Percentiles rank a stretch among this genome's conserved stretches.
phyloP scores from a whole-genome alignment of 2,888 invertebrate genomes.

The Homarus gammarus region DNA sequence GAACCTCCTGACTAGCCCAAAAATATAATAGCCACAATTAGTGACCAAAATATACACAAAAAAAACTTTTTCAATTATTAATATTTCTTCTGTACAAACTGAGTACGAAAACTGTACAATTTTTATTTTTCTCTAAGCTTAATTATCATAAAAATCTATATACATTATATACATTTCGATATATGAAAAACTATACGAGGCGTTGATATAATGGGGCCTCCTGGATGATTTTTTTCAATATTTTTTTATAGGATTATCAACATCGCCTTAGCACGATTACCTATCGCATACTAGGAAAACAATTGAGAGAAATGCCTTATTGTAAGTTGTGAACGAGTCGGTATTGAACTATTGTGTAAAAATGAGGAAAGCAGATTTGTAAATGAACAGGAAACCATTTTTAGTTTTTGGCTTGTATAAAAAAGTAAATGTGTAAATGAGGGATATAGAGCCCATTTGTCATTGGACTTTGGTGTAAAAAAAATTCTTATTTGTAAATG shows the following conservation, averaged over 20 bases:
- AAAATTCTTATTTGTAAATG: not conserved
- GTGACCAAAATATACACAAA: not conserved
- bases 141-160: slow-evolving; percentile 2
- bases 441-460: no score
- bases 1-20: slow-evolving; percentile 2
- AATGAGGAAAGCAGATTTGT: not conserved
- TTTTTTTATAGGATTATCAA: no score
- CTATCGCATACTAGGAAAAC: no score
- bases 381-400: not conserved
- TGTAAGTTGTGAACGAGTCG: no score
- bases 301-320: not conserved
- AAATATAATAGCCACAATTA: not conserved
- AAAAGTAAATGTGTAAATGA: no score
- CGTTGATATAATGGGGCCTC: not conserved
- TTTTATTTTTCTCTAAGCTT: slow-evolving; percentile 15
- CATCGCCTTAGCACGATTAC: no score
- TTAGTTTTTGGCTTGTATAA: no score
- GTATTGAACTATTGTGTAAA: no score
- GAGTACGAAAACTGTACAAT: slow-evolving; percentile 38
- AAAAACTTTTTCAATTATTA: not conserved
- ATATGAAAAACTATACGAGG: no score
- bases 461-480: not conserved
- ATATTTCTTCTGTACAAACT: slow-evolving; percentile 18
- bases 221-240: no score
- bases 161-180: slow-evolving; percentile 25